phyloP scores from a whole-genome alignment of 2,113 vertebrate species.

The Bufo gargarizans region DNA sequence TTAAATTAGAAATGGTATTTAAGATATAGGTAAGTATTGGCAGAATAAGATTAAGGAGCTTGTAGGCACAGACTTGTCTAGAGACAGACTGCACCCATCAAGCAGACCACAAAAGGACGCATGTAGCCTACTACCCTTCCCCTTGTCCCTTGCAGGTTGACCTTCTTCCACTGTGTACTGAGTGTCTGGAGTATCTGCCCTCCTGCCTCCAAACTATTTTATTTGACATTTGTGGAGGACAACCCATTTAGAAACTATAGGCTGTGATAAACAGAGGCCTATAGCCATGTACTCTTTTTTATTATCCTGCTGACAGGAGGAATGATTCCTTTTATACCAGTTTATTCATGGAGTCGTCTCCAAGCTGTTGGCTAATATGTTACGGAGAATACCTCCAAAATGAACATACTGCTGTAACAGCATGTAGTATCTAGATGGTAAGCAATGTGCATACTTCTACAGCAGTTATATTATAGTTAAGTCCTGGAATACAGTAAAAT shows the following conservation, averaged over 20 bases:
- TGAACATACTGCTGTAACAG: background rate
- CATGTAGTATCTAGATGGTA: background rate
- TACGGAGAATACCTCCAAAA: background rate
- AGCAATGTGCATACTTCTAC: background rate
- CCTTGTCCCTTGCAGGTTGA: no score
- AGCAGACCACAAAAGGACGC: no score
- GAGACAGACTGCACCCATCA: no score
- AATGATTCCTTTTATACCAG: background rate
- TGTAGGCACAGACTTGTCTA: no score
- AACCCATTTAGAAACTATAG: background rate
- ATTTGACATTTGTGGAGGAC: background rate
- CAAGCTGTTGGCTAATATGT: constrained; percentile 2
- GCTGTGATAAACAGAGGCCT: background rate
- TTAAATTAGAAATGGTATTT: no score
- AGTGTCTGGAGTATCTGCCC: no score
- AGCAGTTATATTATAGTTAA: background rate
- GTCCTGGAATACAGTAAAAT: no score
- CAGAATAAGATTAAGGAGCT: no score
- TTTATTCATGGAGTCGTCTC: background rate
- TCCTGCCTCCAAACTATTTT: background rate
- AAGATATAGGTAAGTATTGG: no score
- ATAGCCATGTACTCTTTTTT: background rate
- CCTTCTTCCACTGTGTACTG: no score
- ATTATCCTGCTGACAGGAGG: background rate
- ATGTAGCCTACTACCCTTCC: no score